Base-by-base conservation (phyloP, 1,140 invertebrate species). In the Sesamia nonagrioides region DNA sequence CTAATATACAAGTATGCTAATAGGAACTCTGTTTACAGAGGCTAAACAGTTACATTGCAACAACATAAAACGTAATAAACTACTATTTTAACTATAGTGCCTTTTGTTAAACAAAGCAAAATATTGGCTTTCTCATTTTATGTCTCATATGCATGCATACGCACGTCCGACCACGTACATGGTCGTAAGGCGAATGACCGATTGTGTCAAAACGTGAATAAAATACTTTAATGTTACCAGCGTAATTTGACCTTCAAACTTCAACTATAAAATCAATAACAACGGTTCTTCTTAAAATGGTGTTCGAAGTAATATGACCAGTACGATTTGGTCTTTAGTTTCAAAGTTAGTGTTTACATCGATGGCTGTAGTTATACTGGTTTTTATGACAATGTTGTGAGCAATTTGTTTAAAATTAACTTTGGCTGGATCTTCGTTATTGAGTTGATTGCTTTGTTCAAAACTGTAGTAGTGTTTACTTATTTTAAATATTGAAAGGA, bases 141-240 rank as follows among this genome's bases (percentile, higher is more conserved):
- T 58, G 66, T 77, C 78, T 80, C 78, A 86, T 84, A 84, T 61
- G 68, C 75, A 84, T 86, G 79, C 85, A 63, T 78, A 84, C 60
- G 72, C 73, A 84, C 85, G 81, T 81, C 61, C 52, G 52, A 78
- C 37, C 77, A 83, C 84, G 84, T 83, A 78, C 71, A 69, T 73
- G 66, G 76, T 74, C 68, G 58, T 68, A 72, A 74, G 81, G 84
- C 77, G 80, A 88, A 80, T 85, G 84, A 88, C 83, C 86, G 82
- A 86, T 86, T 84, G 84, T 80, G 61, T 79, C 50, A 77, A 58
- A 77, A 85, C 83, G 84, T 86, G 86, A 63, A 58, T 79, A 69
- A 80, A 87, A 84, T 87, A 74, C 45, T 78, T 61, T 80, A 79
- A 82, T 72, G 78, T n/a, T 42, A 17, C 80, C 75, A 72, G 11